These are phyloP conservation scores for Salvelinus namaycush DNA, from an alignment of 2,113 vertebrate genomes.

Conservation along the genomic window DNA sequence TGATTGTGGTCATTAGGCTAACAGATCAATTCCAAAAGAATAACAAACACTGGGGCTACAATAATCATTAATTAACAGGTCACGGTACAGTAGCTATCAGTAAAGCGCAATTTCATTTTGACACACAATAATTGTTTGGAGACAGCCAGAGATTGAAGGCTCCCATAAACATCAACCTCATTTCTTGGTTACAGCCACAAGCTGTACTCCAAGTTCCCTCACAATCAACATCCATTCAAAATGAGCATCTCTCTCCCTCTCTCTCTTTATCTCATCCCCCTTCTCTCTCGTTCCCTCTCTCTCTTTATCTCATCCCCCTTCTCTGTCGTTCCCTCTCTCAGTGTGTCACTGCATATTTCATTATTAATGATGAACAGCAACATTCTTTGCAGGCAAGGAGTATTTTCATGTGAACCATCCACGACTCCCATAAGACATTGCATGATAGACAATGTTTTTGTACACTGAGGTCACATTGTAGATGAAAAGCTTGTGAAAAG, in stretches of 20 bases:
- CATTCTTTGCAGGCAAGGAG: not conserved
- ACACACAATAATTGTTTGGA: not conserved
- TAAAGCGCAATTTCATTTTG: slow-evolving; percentile 28
- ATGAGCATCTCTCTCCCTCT: not conserved
- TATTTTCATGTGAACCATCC: slow-evolving; percentile 12
- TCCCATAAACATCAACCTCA: not conserved
- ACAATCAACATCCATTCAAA: slow-evolving; percentile 19
- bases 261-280: not conserved
- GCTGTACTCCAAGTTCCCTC: not conserved
- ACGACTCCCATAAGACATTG: too few species aligned
- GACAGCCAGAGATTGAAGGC: not conserved
- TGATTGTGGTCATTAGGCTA: slow-evolving; percentile 32
- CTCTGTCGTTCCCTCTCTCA: not conserved
- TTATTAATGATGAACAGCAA: slow-evolving; percentile 6
- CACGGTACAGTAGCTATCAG: not conserved
- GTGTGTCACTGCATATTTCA: slow-evolving; percentile 8
- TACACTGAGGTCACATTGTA: too few species aligned
- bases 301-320: not conserved
- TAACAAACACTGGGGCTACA: too few species aligned
- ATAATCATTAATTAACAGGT: too few species aligned
- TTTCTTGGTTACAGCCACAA: not conserved
- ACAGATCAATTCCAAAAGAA: slow-evolving; percentile 9
- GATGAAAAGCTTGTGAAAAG: too few species aligned
- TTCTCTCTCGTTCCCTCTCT: not conserved
- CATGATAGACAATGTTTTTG: too few species aligned